Evolutionary conservation across 2,888 invertebrate species (phyloP), one percentile per base, ranked within the genome.

Genomic region (Sabatieria punctata): DNA sequence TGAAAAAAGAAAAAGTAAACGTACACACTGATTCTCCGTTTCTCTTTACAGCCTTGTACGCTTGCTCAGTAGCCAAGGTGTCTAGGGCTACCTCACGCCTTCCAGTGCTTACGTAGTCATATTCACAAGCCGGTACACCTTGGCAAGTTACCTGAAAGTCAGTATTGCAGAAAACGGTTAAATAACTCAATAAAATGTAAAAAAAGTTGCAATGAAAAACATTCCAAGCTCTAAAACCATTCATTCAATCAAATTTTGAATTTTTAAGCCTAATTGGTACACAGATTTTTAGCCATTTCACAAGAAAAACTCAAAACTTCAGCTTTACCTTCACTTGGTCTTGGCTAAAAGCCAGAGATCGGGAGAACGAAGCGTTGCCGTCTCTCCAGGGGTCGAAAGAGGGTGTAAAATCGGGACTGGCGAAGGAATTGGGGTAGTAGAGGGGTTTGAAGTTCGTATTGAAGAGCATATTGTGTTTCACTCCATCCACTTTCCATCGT

Each of bases 61-160:
- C 41, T 8, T 36, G 35, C 42, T 54, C 52, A 1, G 41, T 47
- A 30, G 54, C 53, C 18, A 56, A 39, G 4, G 57, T 59, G 25
- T 47, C 51, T 41, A 58, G 15, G n/a, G 59, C 57, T 19, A 59
- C 47, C 35, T 58, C 57, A 4, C 55, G 38, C 4, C 52, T 36
- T 2, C 57, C 57, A 8, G 59, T 57, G 24, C 51, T 46, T 4
- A 56, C 33, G 45, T 50, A 57, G 44, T 57, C 57, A 49, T 55
- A 58, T 26, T 51, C 55, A 44, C 57, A 57, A 21, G 53, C 47
- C 19, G 43, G 47, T 2, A 48, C 38, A n/a, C 45, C 48, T 38
- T 52, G 52, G 40, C 56, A 56, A 4, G 45, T 24, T 15, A 49
- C 49, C 51, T 57, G 35, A 24, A 51, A 15, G 11, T 27, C 18